These are phyloP conservation scores for Thereva unica DNA, from an alignment of 2,888 invertebrate genomes.

Conservation along the genomic window DNA sequence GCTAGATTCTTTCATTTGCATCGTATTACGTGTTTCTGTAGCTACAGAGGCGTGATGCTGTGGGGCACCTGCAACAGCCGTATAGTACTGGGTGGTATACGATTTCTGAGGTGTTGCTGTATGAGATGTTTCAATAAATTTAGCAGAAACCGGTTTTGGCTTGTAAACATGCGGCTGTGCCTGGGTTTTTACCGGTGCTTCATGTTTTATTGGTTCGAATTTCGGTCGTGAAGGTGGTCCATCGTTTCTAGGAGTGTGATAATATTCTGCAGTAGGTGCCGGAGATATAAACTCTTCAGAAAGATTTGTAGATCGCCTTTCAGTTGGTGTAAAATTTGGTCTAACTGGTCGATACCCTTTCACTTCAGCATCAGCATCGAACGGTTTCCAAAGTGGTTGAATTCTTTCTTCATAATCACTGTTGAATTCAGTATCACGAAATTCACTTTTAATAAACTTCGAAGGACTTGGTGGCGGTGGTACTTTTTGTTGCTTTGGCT, in stretches of 20 bases:
- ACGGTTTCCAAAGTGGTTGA: slow-evolving; percentile 65
- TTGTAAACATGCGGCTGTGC: slow-evolving; percentile 57
- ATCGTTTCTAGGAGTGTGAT: slow-evolving; percentile 58
- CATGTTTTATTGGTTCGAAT: slow-evolving; percentile 64
- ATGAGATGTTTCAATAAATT: slow-evolving; percentile 55
- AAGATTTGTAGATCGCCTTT: slow-evolving; percentile 55
- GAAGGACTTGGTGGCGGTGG: slow-evolving; percentile 65
- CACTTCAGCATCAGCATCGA: slow-evolving; percentile 61
- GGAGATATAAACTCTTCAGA: slow-evolving; percentile 60
- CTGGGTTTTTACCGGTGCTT: slow-evolving; percentile 52
- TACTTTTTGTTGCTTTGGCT: slow-evolving; percentile 7
- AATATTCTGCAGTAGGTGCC: slow-evolving; percentile 65
- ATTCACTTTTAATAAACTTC: slow-evolving; percentile 68
- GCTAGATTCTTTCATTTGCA: slow-evolving; percentile 72
- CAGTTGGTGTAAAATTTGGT: slow-evolving; percentile 62
- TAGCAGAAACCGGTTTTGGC: slow-evolving; percentile 61
- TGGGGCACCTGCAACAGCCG: slow-evolving; percentile 63
- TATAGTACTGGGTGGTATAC: slow-evolving; percentile 61
- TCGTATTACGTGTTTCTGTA: slow-evolving; percentile 70
- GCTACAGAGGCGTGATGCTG: slow-evolving; percentile 66
- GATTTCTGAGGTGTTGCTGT: slow-evolving; percentile 64
- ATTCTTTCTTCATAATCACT: slow-evolving; percentile 71
- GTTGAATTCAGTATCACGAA: slow-evolving; percentile 72
- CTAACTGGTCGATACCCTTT: slow-evolving; percentile 64
- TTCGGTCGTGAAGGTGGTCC: slow-evolving; percentile 60